phyloP scores from a whole-genome alignment of 2,113 vertebrate species.

The Monarcha castaneiventris region DNA sequence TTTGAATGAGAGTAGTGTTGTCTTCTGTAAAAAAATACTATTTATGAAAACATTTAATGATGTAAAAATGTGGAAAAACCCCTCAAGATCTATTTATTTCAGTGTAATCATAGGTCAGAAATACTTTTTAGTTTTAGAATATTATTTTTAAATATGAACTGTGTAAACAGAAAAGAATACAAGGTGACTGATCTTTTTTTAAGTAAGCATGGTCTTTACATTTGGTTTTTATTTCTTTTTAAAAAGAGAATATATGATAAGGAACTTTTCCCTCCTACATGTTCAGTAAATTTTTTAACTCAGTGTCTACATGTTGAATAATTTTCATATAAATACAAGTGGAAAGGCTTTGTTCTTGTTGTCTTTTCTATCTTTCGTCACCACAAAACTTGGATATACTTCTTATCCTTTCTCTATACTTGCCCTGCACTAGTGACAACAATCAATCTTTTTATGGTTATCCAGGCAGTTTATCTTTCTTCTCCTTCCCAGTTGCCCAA shows the following conservation, averaged over 20 bases:
- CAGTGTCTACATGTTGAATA: background rate
- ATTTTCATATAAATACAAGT: background rate
- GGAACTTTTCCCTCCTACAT: background rate
- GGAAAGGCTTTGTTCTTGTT: background rate
- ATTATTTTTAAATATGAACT: background rate
- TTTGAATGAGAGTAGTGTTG: background rate
- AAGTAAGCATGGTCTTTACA: background rate
- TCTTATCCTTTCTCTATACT: background rate
- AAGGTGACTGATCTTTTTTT: background rate
- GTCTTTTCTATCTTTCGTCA: background rate
- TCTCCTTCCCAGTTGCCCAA: background rate
- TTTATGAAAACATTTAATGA: background rate
- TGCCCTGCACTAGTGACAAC: background rate
- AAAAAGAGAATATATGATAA: background rate
- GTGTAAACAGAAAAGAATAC: background rate
- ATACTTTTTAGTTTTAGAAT: background rate
- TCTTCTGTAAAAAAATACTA: background rate
- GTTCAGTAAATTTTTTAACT: background rate
- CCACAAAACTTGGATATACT: background rate
- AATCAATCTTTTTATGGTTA: background rate
- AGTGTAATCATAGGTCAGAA: background rate
- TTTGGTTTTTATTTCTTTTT: background rate
- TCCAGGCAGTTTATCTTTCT: constrained; percentile 1
- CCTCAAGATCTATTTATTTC: background rate
- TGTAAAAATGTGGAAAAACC: background rate